These are phyloP conservation scores for Brachyopa scutellaris DNA, from an alignment of 2,888 invertebrate genomes.

Conservation along the genomic window DNA sequence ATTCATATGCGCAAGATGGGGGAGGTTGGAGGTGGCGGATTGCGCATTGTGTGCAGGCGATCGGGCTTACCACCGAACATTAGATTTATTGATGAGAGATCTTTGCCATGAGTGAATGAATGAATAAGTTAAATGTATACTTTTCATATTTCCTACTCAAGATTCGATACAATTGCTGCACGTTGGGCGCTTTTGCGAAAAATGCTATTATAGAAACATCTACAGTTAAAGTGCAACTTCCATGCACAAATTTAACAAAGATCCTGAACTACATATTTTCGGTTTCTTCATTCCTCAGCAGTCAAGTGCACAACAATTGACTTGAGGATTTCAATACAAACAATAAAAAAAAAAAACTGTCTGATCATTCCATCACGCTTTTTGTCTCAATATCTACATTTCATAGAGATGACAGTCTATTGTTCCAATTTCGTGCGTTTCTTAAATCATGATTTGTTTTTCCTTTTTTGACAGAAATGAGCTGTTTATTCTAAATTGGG, in stretches of 20 bases:
- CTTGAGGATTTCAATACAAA: background rate
- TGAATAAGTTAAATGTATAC: conserved; percentile 36
- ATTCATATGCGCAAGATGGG: conserved; percentile 66
- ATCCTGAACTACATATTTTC: background rate
- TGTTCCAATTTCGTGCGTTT: conserved; percentile 70
- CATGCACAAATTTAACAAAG: background rate
- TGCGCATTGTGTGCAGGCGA: conserved; percentile 58
- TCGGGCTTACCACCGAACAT: conserved; percentile 60
- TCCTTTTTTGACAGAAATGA: background rate
- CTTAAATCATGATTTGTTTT: conserved; percentile 58
- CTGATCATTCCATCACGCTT: conserved; percentile 62
- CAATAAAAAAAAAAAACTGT: conserved; percentile 11
- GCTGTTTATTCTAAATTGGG: conserved; percentile 36
- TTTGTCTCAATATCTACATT: conserved; percentile 49
- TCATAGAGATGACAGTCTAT: conserved; percentile 65
- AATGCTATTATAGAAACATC: no score
- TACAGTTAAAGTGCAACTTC: background rate
- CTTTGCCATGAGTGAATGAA: conserved; percentile 71
- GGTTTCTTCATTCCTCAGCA: conserved; percentile 44
- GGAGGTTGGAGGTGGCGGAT: conserved; percentile 55
- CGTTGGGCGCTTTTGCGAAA: no score
- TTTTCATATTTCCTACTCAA: conserved; percentile 46
- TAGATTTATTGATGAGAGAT: conserved; percentile 69
- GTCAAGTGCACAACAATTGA: conserved; percentile 53
- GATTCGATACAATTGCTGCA: background rate